These are phyloP conservation scores for Tenthredo notha DNA, from an alignment of 2,888 invertebrate genomes.

Conservation along the genomic window DNA sequence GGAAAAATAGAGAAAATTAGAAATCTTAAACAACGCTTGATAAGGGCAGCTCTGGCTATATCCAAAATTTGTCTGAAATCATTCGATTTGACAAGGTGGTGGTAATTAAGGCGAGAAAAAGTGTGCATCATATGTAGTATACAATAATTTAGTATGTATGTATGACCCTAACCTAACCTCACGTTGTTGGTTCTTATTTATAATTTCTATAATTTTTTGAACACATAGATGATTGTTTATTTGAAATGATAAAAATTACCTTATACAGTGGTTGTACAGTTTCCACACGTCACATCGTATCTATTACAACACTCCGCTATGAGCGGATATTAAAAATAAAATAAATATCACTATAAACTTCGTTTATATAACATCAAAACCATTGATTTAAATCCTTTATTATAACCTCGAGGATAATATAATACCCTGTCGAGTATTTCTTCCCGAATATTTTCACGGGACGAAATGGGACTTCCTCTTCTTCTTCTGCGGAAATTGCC, in stretches of 20 bases:
- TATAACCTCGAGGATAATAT: not conserved
- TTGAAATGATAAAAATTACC: not conserved
- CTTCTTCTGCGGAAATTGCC: not conserved
- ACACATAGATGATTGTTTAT: not conserved
- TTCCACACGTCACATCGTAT: conserved; percentile 9
- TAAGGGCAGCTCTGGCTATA: too few relatives aligned
- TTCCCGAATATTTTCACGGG: not conserved
- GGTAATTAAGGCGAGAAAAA: not conserved
- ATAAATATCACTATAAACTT: not conserved
- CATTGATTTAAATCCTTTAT: not conserved
- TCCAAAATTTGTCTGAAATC: too few relatives aligned
- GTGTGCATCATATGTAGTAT: not conserved
- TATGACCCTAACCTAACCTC: not conserved
- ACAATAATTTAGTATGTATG: not conserved
- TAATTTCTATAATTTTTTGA: not conserved
- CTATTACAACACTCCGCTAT: not conserved
- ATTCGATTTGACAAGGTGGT: not conserved
- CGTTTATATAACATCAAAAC: not conserved
- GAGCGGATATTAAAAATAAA: not conserved
- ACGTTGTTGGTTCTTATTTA: not conserved
- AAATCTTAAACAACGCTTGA: too few relatives aligned
- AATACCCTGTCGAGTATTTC: not conserved
- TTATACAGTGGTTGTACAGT: not conserved
- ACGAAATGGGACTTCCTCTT: not conserved
- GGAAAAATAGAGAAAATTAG: too few relatives aligned